Base-by-base conservation (phyloP, 2,888 invertebrate genomes). In the Cheilosia impressa region DNA sequence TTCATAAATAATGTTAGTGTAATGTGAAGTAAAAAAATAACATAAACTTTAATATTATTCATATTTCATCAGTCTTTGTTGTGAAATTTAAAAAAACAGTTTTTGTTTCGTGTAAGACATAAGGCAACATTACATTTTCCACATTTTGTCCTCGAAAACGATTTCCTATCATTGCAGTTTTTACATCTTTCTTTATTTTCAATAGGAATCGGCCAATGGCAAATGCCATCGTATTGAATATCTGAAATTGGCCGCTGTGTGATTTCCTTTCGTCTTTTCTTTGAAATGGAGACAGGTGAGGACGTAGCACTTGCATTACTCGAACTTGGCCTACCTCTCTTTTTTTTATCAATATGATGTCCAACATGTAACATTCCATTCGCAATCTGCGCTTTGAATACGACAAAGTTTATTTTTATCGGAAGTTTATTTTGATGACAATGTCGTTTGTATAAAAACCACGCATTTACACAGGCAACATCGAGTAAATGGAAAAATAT, bases 281-380 rank as follows among this genome's bases (percentile, higher is more conserved):
- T 24, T 24, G 24, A 24, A 24, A 24, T 24, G 24, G 24, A 24
- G 24, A 58, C 41, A 22, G 58, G 43, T 60, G 60, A 60, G 60
- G 43, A 55, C 34, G 55, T 34, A n/a, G 31, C 55, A 55, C 55
- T 55, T 27, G 34, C 34, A 34, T 55, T 55, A 55, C 31, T 31
- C 27, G 55, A 55, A 55, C 31, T 34, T 60, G 62, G 62, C 17
- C 27, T 27, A 63, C 62, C 62, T 31, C 38, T 45, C n/a, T 63
- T 63, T 45, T 63, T 63, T 63, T 47, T 63, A 63, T 63, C 62
- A 5, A 63, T 31, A 63, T 27, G 3, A 57, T 57, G 57, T 34
- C 57, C 57, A 57, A 57, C 57, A 57, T 57, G 31, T 34, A 57
- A 57, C 57, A 58, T 55, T 55, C 55, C 55, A 55, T 55, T 55